Percentiles rank a stretch among this genome's conserved stretches.
These are phyloP conservation scores for Drosophila acutilabella DNA, from an alignment of 2,888 invertebrate species.

Conservation along the genomic window DNA sequence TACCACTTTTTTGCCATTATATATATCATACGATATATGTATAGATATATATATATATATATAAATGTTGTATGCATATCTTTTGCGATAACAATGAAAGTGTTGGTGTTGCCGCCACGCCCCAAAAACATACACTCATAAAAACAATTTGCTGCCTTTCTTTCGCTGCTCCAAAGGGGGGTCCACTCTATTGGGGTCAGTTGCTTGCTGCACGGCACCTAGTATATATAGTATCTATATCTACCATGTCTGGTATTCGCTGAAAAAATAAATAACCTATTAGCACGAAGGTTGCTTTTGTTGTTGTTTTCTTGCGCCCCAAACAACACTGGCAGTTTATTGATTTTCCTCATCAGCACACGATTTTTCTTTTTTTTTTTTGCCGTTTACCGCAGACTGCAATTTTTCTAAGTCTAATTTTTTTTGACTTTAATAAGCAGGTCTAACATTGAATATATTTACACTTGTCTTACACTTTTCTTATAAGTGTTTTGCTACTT, in stretches of 20 bases:
- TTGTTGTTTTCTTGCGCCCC: slow-evolving; percentile 9
- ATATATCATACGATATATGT: slow-evolving; percentile 21
- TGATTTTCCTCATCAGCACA: slow-evolving; percentile 48
- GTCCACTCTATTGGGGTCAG: slow-evolving; percentile 70
- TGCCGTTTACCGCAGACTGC: slow-evolving; percentile 52
- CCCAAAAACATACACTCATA: slow-evolving; percentile 26
- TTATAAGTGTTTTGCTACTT: slow-evolving; percentile 4
- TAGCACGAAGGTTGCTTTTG: slow-evolving; percentile 69
- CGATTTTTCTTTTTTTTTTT: slow-evolving; percentile 57
- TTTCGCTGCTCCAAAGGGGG: slow-evolving; percentile 37
- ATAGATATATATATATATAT: slow-evolving; percentile 6
- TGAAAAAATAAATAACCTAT: slow-evolving; percentile 73
- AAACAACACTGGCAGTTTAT: slow-evolving; percentile 28
- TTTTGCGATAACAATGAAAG: slow-evolving; percentile 66
- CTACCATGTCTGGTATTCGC: slow-evolving; percentile 37
- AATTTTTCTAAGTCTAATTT: slow-evolving; percentile 39
- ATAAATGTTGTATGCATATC: slow-evolving; percentile 18
- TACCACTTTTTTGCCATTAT: slow-evolving; percentile 19
- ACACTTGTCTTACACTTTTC: slow-evolving; percentile 16
- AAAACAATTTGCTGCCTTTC: slow-evolving; percentile 46
- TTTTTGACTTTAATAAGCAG: slow-evolving; percentile 11
- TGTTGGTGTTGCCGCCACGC: slow-evolving; percentile 64
- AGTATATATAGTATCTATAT: slow-evolving; percentile 28
- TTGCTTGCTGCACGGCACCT: slow-evolving; percentile 67
- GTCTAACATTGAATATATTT: slow-evolving; percentile 39